Evolutionary conservation across 2,888 invertebrate genomes (phyloP), one percentile per base, ranked within the genome.

Genomic region (Coleophora deauratella): DNA sequence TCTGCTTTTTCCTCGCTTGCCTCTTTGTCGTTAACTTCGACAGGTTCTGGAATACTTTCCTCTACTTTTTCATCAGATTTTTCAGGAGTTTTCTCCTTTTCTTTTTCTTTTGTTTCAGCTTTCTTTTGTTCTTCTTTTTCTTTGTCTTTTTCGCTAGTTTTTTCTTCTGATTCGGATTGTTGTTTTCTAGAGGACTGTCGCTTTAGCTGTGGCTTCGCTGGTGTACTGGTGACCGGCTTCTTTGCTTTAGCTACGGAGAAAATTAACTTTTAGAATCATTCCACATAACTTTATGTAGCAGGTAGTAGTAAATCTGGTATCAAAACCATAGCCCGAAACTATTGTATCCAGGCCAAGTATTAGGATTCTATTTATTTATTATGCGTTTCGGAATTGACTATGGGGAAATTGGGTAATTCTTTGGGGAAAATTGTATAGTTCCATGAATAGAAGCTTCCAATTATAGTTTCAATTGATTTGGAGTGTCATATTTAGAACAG

Each of bases 141-240:
- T 27, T 42, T 31, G 27, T 15, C 28, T 38, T 38, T n/a, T 43
- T 49, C 31, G n/a, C 43, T 28, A 30, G 30, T 44, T 34, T 30
- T 21, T 35, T 37, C 30, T 33, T 36, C 36, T 41, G 38, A 2
- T 72, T 74, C 71, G 33, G 63, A 55, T 32, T 62, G 60, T 49
- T 55, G 59, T 46, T 71, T 78, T 52, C 72, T 69, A n/a, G 72
- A 65, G 0, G 71, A 69, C 37, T 78, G 79, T 3, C 82, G 60
- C 48, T 81, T 82, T 1, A 63, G 33, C 2, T 68, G 54, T 2
- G 65, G 52, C 54, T 75, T 62, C 15, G 52, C 34, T 15, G 65
- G 62, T 0, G 67, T 66, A 44, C 35, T 69, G 47, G 62, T 65
- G 0, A 55, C 41, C 0, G 62, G 38, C 47, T 71, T 81, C 56